Evolutionary conservation across 2,113 vertebrate genomes (phyloP), one percentile per base, ranked within the genome.

Genomic region (Stegastes partitus): DNA sequence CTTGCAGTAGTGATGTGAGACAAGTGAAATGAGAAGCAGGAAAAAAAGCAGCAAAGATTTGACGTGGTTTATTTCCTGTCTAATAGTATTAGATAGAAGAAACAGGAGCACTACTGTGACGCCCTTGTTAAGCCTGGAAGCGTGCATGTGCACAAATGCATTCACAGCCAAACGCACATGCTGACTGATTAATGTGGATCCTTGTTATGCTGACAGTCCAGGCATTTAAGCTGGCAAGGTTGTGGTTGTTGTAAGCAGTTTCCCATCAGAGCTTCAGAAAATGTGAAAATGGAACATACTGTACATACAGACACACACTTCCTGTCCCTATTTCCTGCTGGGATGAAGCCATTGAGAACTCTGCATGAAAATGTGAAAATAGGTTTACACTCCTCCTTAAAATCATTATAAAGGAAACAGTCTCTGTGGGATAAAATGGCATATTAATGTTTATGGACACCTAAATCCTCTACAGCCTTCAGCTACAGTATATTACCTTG

Each of bases 381-480:
- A 37, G 65, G 67, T 78, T 87, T 68, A 77, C 59, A 44, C 67
- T 82, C 15, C 44, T 56, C 67, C 70, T 74, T 88, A 61, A 86
- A 93, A 68, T 83, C 73, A 83, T 80, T 59, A 78, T 79, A 84
- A 87, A 91, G 63, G 49, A 84, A 84, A 77, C 59, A 14, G 62
- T 74, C 73, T 85, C 78, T 28, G 51, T 51, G 53, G 74, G 64
- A 84, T 90, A 82, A 86, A 80, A 68, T 76, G 54, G 39, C 66
- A 71, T 87, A 79, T 84, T 88, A 86, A 92, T 85, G 84, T 91
- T 89, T 85, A 92, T 86, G 80, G 86, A 83, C 69, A 83, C 75
- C 76, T 72, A 67, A 71, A 84, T 77, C 61, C 75, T 39, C 63
- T 25, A 50, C 21, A 67, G 83, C 80, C 81, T 81, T 51, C 31